Base-by-base conservation (phyloP, 2,888 invertebrate genomes). In the Chrysolina haemoptera region DNA sequence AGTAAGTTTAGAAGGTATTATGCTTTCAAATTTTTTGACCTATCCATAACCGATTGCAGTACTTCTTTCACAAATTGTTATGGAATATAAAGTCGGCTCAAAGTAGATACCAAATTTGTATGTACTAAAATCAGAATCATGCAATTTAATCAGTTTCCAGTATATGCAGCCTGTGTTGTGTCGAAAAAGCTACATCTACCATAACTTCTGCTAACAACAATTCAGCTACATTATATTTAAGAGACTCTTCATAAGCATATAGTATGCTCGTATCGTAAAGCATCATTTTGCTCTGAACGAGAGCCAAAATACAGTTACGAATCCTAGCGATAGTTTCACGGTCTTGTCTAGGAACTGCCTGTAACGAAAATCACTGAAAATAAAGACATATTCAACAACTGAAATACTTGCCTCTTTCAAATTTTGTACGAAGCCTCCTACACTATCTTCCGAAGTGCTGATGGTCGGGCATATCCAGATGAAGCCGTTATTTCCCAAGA, bases 401-500 rank as follows among this genome's bases (percentile, higher is more conserved):
- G n/a, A 59, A 66, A 62, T 48, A 68, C 74, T 68, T 83, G 90
- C 90, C 85, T 92, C 92, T 81, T 92, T 91, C 64, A 95, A 88
- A 88, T 95, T 94, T 84, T 95, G 94, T 0, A 93, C 91, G 84
- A 95, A 96, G 18, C 95, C 95, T 46, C 94, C 94, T 27, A 92
- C 92, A 62, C 90, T 91, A 59, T 91, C 91, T 75, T 93, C 91
- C 40, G 92, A 92, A 68, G 92, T 91, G 62, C 90, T 89, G 8
- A 90, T 89, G 6, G 90, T 91, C 0, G 96, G 95, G 73, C 94
- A 94, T 72, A 99, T 94, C 98, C 98, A 99, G 77, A 99, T 93
- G 83, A 94, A 97, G 0, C 99, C 99, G 87, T 99, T 98, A 86
- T 97, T 98, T 9, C 99, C 99, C 27, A 99, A 91, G 74, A 99